Base-by-base conservation (phyloP, 2,888 invertebrate species). In the Brenthis daphne region DNA sequence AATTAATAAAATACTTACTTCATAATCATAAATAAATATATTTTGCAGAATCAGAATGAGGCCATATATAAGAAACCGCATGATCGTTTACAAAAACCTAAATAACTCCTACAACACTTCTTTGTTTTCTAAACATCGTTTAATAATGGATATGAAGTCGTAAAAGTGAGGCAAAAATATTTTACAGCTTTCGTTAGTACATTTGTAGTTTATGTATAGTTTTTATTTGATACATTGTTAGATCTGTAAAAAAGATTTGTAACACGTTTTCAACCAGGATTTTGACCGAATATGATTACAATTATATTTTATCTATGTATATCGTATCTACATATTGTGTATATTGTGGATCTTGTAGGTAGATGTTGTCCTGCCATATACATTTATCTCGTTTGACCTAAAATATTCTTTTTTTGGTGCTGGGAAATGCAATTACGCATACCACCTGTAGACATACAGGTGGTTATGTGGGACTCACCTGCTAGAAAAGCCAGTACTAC, bases 51-150 rank as follows among this genome's bases (percentile, higher is more conserved):
- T 12, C 20, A 63, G 14, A 50, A 37, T 20, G 11, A 63, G 37
- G 37, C 53, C 53, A 24, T 16, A 37, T 54, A 54, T 11, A 1
- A 53, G 37, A 13, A 63, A 20, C 63, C 20, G 14, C 54, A 63
- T 63, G 20, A 16, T 63, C 63, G 20, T 43, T 54, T 53, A 6
- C 20, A 8, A 20, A 54, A 8, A 37, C 20, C 37, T 5, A 53
- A 43, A 43, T 20, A 37, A 16, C 5, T 63, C 51, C 6, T 33
- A 3, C 61, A 54, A 54, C 37, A 14, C 43, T 24, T 43, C 43
- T 54, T 43, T 63, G 54, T 63, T 63, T 63, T 54, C 37, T 54
- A 63, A 63, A 63, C 63, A 63, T 50, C 37, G 11, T 3, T 48
- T 51, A 16, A 14, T 37, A 50, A 67, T 55, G n/a, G 24, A 14